phyloP scores from a whole-genome alignment of 2,113 vertebrate genomes.

The Perccottus glenii region DNA sequence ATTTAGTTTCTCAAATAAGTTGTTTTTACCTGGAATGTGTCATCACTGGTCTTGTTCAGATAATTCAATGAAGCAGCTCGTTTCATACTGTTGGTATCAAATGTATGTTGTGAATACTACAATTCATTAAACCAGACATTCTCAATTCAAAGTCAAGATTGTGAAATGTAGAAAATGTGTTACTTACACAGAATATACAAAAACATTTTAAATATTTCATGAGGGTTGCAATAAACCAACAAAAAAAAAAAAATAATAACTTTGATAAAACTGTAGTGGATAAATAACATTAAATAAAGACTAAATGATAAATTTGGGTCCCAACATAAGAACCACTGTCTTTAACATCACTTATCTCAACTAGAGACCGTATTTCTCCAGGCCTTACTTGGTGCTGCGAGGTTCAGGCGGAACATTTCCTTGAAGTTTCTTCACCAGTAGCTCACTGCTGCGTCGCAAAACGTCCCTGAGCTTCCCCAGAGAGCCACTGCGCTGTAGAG shows the following conservation, averaged over 20 bases:
- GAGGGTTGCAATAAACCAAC: too few relatives aligned
- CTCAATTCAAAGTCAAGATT: too few relatives aligned
- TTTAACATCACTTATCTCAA: too few relatives aligned
- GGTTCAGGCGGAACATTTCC: slow-evolving; percentile 86
- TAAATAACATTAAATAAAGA: too few relatives aligned
- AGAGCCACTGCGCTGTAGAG: slow-evolving; percentile 90
- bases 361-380: background rate
- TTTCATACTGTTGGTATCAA: slow-evolving; percentile 86
- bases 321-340: too few relatives aligned
- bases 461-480: slow-evolving; percentile 93
- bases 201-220: too few relatives aligned
- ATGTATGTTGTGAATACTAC: too few relatives aligned
- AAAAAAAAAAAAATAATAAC: background rate
- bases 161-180: too few relatives aligned
- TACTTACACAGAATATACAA: too few relatives aligned
- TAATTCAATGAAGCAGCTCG: slow-evolving; percentile 92
- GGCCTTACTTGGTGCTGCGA: slow-evolving; percentile 81
- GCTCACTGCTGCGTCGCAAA: slow-evolving; percentile 92
- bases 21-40: slow-evolving; percentile 86
- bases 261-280: background rate
- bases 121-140: too few relatives aligned
- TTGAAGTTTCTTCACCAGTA: slow-evolving; percentile 96
- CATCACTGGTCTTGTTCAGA: slow-evolving; percentile 87
- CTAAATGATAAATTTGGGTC: too few relatives aligned
- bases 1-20: background rate